Evolutionary conservation across 1,140 invertebrate species (phyloP).

Genomic region (Trialeurodes vaporariorum): DNA sequence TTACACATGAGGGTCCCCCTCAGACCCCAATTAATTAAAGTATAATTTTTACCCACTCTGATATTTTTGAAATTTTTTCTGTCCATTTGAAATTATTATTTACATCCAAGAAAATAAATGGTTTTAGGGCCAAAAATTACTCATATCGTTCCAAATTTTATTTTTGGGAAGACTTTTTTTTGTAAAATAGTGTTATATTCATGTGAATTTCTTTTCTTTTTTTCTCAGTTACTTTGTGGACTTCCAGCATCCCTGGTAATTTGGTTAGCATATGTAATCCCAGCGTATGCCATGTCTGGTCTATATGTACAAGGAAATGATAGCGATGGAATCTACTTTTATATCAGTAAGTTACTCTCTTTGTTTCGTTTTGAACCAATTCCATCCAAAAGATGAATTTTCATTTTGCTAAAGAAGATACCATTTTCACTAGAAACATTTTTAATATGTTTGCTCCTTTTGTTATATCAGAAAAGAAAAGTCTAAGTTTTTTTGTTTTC

Average conservation of each 20-base stretch:
- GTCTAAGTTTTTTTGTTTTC: too few species aligned
- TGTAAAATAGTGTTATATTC: too few species aligned
- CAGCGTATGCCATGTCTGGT: conserved; percentile 81
- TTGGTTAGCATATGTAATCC: conserved; percentile 69
- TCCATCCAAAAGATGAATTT: too few species aligned
- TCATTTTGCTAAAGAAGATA: not conserved
- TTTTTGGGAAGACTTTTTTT: conserved; percentile 5
- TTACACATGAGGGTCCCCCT: too few species aligned
- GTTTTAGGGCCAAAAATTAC: too few species aligned
- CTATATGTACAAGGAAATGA: conserved; percentile 51
- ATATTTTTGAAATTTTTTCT: not conserved
- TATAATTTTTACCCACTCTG: too few species aligned
- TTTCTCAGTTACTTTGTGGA: conserved; percentile 28
- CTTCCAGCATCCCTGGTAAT: conserved; percentile 50
- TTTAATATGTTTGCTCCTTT: too few species aligned
- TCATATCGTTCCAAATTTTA: too few species aligned
- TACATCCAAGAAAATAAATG: not conserved
- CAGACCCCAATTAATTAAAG: too few species aligned
- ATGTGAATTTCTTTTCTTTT: too few species aligned
- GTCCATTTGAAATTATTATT: not conserved
- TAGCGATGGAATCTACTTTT: conserved; percentile 55
- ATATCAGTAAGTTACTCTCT: conserved; percentile 45
- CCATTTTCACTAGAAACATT: not conserved
- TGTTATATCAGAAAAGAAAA: too few species aligned
- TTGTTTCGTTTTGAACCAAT: too few species aligned